phyloP scores from a whole-genome alignment of 1,140 invertebrate species.

The Scaptomyza hsui region DNA sequence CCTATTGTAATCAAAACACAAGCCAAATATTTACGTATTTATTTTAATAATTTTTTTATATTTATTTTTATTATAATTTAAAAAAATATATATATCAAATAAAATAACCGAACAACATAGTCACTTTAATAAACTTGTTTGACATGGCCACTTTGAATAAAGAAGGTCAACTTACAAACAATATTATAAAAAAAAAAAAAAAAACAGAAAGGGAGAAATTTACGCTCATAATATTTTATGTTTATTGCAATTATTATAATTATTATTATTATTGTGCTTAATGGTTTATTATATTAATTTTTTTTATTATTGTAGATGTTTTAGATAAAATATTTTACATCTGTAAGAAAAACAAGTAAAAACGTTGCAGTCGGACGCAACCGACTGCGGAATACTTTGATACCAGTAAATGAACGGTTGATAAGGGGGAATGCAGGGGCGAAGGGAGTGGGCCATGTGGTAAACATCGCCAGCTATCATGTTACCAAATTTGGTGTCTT shows the following conservation, averaged over 20 bases:
- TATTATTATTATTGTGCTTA: constrained; percentile 14
- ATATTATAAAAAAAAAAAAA: constrained; percentile 5
- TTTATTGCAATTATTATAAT: constrained; percentile 43
- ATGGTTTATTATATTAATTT: constrained; percentile 61
- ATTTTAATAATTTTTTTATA: constrained; percentile 32
- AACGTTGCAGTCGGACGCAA: no score
- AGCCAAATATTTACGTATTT: constrained; percentile 66
- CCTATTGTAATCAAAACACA: constrained; percentile 51
- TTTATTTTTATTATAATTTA: constrained; percentile 12
- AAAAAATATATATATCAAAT: background rate
- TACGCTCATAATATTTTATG: constrained; percentile 50
- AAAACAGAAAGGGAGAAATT: constrained; percentile 16
- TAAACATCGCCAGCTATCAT: no score
- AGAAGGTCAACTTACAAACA: constrained; percentile 29
- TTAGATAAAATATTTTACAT: constrained; percentile 16
- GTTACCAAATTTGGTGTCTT: no score
- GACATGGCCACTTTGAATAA: constrained; percentile 65
- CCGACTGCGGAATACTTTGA: no score
- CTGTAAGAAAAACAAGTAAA: constrained; percentile 1
- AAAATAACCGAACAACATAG: constrained; percentile 23
- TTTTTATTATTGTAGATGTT: constrained; percentile 56
- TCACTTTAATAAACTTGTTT: constrained; percentile 32
- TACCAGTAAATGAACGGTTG: no score
- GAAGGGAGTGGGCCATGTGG: no score
- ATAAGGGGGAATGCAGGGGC: no score